A percentile compares a stretch with the other conserved stretches of the same genome.
Conservation (phyloP, 2,888 invertebrate genomes). For the Himalopsyche japonica region DNA sequence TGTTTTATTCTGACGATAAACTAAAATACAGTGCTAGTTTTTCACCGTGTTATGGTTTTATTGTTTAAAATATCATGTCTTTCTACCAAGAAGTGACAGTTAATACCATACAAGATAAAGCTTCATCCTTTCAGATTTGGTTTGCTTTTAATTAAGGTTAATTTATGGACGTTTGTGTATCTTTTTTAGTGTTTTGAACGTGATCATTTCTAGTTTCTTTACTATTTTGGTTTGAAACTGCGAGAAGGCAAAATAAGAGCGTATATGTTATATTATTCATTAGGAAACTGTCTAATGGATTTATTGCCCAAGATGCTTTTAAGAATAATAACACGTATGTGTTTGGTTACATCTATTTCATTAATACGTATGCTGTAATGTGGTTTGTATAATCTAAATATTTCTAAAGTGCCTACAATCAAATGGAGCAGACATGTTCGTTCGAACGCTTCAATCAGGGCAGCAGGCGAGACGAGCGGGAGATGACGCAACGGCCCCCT, state of each 20-base stretch:
- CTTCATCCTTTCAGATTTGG: no score
- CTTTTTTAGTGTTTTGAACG: background rate
- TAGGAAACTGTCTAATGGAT: background rate
- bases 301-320: background rate
- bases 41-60: no score
- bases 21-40: no score
- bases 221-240: background rate
- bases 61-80: no score
- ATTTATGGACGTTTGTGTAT: no score
- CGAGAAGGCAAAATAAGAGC: background rate
- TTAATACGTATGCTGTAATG: background rate
- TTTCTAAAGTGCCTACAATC: background rate
- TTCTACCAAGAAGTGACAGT: no score
- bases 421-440: background rate
- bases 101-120: no score
- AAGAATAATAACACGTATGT: background rate
- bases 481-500: background rate
- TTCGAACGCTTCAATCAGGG: background rate
- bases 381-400: background rate
- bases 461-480: background rate
- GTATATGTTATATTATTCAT: background rate
- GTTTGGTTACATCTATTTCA: background rate
- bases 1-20: no score
- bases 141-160: no score
- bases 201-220: background rate